phyloP scores from a whole-genome alignment of 2,888 invertebrate species.

The Argyresthia goedartella region DNA sequence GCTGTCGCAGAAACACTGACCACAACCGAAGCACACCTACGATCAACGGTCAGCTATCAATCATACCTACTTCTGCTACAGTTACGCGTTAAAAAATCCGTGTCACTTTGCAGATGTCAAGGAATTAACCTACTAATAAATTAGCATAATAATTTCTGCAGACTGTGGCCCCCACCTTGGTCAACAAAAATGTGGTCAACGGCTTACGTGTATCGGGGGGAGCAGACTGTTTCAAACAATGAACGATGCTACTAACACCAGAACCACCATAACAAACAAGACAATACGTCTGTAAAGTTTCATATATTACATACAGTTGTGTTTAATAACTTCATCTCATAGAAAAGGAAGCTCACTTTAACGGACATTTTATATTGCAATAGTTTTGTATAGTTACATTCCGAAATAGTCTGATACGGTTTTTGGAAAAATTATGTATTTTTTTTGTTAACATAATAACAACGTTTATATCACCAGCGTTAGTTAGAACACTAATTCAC shows the following conservation, averaged over 20 bases:
- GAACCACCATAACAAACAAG: no score
- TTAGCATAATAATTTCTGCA: constrained; percentile 63
- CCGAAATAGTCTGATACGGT: no score
- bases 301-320: no score
- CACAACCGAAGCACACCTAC: constrained; percentile 37
- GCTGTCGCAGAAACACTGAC: constrained; percentile 20
- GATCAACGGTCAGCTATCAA: constrained; percentile 55
- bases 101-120: constrained; percentile 65
- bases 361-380: no score
- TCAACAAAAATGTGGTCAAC: constrained; percentile 5
- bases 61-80: constrained; percentile 60
- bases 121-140: constrained; percentile 67
- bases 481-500: no score
- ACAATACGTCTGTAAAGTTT: no score
- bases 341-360: no score
- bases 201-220: neutral
- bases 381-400: no score
- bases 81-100: constrained; percentile 62
- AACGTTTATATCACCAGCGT: no score
- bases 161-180: constrained; percentile 60
- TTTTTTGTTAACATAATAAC: no score
- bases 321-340: no score
- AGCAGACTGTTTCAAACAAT: neutral
- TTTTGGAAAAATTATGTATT: no score
- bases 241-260: neutral